These are phyloP conservation scores for Beroe ovata DNA, from an alignment of 37 sponge, comb jelly and placozoan genomes.

Conservation along the genomic window DNA sequence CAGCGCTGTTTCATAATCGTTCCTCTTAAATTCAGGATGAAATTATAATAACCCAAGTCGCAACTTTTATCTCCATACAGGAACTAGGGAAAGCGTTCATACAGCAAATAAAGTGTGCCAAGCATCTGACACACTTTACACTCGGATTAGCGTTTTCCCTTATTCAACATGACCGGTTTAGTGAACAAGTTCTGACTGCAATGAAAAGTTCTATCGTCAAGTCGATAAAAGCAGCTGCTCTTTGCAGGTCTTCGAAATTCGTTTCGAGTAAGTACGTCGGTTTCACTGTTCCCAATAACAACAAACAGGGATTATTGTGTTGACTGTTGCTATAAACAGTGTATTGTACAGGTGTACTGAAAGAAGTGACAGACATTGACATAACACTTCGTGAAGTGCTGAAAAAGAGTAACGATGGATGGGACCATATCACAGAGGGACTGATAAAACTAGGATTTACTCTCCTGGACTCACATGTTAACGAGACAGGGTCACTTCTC, in stretches of 20 bases:
- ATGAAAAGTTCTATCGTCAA: neutral
- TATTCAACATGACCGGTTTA: neutral
- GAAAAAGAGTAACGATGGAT: slow-evolving; percentile 19
- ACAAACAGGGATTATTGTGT: no score
- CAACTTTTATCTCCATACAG: no score
- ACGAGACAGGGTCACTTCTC: neutral
- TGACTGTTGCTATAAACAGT: no score
- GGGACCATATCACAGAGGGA: slow-evolving; percentile 53
- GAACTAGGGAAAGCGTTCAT: slow-evolving; percentile 47
- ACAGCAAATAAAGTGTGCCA: slow-evolving; percentile 18
- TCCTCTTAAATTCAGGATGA: no score
- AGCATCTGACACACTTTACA: neutral
- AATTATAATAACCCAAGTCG: no score
- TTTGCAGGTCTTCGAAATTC: slow-evolving; percentile 3
- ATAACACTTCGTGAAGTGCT: neutral
- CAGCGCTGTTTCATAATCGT: no score
- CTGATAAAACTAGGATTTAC: slow-evolving; percentile 44
- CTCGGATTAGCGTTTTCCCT: slow-evolving; percentile 6
- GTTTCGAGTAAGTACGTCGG: neutral
- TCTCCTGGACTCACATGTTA: neutral
- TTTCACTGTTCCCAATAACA: no score
- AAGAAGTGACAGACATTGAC: neutral
- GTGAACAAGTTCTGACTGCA: neutral
- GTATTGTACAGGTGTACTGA: neutral
- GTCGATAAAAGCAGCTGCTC: neutral